Percentiles rank a stretch among this genome's conserved stretches.
Conservation (phyloP, 2,888 invertebrate genomes). For the Cremastinae sp. region DNA sequence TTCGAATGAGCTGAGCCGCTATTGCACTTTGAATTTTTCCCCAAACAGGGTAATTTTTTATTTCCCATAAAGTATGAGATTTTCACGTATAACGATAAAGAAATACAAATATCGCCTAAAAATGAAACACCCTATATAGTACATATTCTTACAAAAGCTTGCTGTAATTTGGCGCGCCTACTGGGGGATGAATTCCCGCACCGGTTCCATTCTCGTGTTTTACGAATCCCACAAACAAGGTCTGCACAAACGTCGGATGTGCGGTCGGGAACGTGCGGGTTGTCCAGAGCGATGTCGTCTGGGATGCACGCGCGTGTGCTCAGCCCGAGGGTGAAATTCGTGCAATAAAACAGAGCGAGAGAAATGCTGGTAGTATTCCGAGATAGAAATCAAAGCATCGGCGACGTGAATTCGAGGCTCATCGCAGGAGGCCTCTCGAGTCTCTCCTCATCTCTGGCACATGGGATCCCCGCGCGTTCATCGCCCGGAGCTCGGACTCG, state of each 20-base stretch:
- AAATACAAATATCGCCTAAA: no score
- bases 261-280: slow-evolving; percentile 26
- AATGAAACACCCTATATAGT: no score
- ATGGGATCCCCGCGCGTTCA: slow-evolving; percentile 13
- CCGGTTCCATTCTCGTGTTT: neutral
- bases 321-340: neutral
- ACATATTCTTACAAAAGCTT: no score
- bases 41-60: no score
- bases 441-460: slow-evolving; percentile 4
- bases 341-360: slow-evolving; percentile 7
- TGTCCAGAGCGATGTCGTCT: slow-evolving; percentile 3
- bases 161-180: no score
- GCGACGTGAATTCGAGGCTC: slow-evolving; percentile 32
- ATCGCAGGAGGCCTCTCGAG: neutral
- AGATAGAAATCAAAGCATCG: slow-evolving; percentile 36
- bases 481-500: slow-evolving; percentile 45
- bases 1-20: no score
- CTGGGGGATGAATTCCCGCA: neutral
- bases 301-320: neutral
- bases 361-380: slow-evolving; percentile 48
- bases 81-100: no score
- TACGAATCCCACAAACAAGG: slow-evolving; percentile 9
- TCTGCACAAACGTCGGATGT: neutral
- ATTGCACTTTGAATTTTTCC: no score
- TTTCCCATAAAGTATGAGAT: no score